Evolutionary conservation across 2,797 vertebrate genomes (phyloP).

Genomic region (Oreochromis grahami): DNA sequence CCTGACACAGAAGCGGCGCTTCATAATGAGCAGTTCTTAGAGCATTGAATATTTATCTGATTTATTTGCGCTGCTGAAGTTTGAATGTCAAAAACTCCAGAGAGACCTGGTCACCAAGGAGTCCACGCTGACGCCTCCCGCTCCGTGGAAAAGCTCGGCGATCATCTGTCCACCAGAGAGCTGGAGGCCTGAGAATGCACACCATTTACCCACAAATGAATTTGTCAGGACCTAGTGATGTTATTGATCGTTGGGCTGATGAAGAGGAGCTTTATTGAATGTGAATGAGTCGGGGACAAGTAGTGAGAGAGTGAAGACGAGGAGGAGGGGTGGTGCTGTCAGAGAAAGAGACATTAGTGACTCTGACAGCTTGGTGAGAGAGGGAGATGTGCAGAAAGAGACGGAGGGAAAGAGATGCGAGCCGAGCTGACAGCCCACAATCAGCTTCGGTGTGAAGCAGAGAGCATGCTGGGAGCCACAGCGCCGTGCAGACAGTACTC

Average conservation of each 20-base stretch:
- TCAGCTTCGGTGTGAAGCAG: slow-evolving; percentile 39
- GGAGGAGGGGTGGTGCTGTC: slow-evolving; percentile 1
- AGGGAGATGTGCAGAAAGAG: neutral
- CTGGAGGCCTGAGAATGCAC: neutral
- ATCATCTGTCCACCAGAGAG: slow-evolving; percentile 20
- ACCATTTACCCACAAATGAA: slow-evolving; percentile 53
- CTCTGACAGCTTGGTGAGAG: slow-evolving; percentile 31
- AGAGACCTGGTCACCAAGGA: neutral
- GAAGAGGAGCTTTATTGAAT: slow-evolving; percentile 31
- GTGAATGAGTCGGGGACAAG: neutral
- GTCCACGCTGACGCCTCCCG: neutral
- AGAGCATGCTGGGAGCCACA: slow-evolving; percentile 48
- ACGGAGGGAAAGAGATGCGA: slow-evolving; percentile 11
- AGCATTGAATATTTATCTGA: slow-evolving; percentile 6
- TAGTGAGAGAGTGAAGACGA: neutral
- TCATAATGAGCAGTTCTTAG: neutral
- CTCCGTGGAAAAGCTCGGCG: neutral
- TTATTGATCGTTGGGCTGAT: slow-evolving; percentile 42
- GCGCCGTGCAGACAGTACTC: slow-evolving; percentile 1
- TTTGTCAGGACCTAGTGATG: slow-evolving; percentile 41
- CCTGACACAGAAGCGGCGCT: neutral
- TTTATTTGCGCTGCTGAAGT: slow-evolving; percentile 5
- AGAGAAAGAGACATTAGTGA: slow-evolving; percentile 36
- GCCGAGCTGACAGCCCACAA: slow-evolving; percentile 48
- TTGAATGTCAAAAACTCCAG: slow-evolving; percentile 22